Percentiles rank a stretch among this genome's conserved stretches.
phyloP scores from a whole-genome alignment of 2,888 invertebrate species.

The Monoplex corrugatus region DNA sequence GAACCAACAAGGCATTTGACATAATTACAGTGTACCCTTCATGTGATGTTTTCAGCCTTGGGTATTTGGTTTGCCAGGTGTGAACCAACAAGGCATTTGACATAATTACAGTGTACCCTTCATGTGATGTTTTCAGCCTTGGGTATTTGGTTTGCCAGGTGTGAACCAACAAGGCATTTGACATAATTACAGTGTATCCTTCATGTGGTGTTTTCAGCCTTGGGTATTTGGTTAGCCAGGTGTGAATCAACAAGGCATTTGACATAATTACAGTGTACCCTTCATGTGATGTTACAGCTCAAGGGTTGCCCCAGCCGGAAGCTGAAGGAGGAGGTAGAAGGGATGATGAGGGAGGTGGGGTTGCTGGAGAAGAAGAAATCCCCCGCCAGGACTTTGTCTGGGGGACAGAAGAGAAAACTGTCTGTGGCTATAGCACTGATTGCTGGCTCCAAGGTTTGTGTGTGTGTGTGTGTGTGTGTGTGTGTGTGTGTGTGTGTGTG shows the following conservation, averaged over 20 bases:
- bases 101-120: too few relatives aligned
- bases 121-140: too few relatives aligned
- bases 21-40: too few relatives aligned
- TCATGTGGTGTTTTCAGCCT: not conserved
- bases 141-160: too few relatives aligned
- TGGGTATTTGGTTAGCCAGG: conserved; percentile 38
- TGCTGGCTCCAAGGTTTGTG: conserved; percentile 78
- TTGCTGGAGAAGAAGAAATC: conserved; percentile 70
- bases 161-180: too few relatives aligned
- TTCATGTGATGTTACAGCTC: conserved; percentile 34
- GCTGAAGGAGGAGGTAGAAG: conserved; percentile 42
- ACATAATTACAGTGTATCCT: not conserved
- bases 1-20: too few relatives aligned
- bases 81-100: too few relatives aligned
- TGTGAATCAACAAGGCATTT: conserved; percentile 49
- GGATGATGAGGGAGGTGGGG: conserved; percentile 49
- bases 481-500: not conserved
- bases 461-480: not conserved
- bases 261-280: conserved; percentile 48
- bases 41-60: too few relatives aligned
- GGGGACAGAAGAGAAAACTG: conserved; percentile 79
- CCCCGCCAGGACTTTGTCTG: conserved; percentile 72
- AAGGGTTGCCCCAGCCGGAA: conserved; percentile 41
- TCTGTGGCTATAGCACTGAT: conserved; percentile 80
- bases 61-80: too few relatives aligned